Conservation (phyloP, 2,888 invertebrate genomes). For the Cheilosia pagana region DNA sequence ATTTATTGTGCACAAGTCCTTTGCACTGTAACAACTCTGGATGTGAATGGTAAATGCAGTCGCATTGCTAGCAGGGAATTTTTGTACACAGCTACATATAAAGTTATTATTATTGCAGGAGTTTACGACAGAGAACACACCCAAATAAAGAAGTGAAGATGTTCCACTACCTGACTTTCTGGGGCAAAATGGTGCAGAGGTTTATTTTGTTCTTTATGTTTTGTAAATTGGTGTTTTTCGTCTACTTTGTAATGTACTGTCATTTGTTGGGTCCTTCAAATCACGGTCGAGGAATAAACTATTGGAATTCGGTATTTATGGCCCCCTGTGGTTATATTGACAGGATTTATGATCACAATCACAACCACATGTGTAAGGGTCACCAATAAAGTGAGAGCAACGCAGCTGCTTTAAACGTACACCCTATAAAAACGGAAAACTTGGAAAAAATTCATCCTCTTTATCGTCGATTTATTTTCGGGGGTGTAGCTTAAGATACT, state of each 20-base stretch:
- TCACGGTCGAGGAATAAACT: background rate
- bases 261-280: too few relatives aligned
- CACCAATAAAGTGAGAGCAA: too few relatives aligned
- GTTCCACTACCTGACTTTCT: background rate
- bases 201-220: background rate
- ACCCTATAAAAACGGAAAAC: too few relatives aligned
- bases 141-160: slow-evolving; percentile 22
- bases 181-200: slow-evolving; percentile 7
- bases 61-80: slow-evolving; percentile 46
- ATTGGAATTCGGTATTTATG: slow-evolving; percentile 11
- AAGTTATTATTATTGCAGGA: slow-evolving; percentile 39
- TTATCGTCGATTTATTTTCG: too few relatives aligned
- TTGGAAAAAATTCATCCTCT: too few relatives aligned
- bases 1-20: slow-evolving; percentile 68
- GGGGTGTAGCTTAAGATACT: too few relatives aligned
- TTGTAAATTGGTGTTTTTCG: background rate
- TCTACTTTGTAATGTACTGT: background rate
- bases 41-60: slow-evolving; percentile 47
- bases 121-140: background rate
- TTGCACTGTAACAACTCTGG: slow-evolving; percentile 54
- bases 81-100: background rate
- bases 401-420: too few relatives aligned
- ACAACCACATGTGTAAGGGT: too few relatives aligned
- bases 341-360: too few relatives aligned
- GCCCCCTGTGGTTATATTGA: background rate